Evolutionary conservation across 2,888 invertebrate species (phyloP).

Genomic region (Eugnorisma glareosa): DNA sequence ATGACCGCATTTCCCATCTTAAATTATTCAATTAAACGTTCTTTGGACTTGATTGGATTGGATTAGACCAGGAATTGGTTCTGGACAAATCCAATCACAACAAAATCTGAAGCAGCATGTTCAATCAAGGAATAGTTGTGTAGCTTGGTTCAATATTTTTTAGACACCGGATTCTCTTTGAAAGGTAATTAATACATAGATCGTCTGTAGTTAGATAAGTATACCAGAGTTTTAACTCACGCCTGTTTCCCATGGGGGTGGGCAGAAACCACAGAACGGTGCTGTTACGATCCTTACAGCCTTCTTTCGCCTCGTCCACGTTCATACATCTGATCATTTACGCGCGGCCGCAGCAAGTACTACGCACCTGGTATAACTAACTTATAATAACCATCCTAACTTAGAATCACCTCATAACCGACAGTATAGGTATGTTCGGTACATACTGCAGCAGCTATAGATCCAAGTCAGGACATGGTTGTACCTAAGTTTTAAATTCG

Average conservation of each 20-base stretch:
- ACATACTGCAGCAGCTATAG: neutral
- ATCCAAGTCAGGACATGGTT: neutral
- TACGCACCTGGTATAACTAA: neutral
- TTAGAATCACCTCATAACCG: neutral
- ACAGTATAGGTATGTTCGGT: neutral
- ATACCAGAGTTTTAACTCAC: neutral
- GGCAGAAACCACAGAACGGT: neutral
- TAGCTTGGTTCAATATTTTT: neutral
- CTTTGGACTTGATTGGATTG: neutral
- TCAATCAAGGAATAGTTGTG: neutral
- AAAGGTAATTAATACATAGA: neutral
- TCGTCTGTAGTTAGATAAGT: neutral
- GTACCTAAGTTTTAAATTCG: neutral
- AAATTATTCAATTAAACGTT: conserved; percentile 21
- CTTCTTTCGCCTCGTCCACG: neutral
- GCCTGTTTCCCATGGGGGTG: neutral
- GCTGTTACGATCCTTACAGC: neutral
- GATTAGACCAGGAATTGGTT: neutral
- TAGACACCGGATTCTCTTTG: neutral
- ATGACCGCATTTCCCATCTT: conserved; percentile 1
- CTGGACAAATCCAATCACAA: neutral
- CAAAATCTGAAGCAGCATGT: neutral
- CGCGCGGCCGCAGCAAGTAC: neutral
- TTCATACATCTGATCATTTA: neutral
- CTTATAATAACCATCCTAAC: neutral